phyloP scores from a whole-genome alignment of 2,888 invertebrate species.

The Brenthis hecate region DNA sequence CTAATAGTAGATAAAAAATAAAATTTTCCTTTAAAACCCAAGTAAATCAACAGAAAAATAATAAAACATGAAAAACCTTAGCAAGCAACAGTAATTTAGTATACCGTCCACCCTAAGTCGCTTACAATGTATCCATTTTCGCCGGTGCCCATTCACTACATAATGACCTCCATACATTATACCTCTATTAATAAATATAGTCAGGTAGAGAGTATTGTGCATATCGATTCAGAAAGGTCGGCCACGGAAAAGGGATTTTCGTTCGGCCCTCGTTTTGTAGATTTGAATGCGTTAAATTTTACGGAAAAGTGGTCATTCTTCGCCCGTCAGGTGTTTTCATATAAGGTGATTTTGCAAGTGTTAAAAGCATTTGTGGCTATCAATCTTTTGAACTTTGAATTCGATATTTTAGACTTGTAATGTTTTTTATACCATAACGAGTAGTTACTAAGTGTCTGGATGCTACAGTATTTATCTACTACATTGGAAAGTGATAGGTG shows the following conservation, averaged over 20 bases:
- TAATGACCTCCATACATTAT: slow-evolving; percentile 58
- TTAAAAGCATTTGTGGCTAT: slow-evolving; percentile 19
- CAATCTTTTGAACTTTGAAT: slow-evolving; percentile 7
- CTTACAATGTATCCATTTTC: slow-evolving; percentile 55
- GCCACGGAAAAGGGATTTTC: slow-evolving; percentile 63
- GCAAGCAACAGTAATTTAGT: slow-evolving; percentile 56
- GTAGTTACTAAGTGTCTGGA: too few relatives aligned
- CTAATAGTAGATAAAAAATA: background rate
- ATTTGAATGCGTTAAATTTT: slow-evolving; percentile 75
- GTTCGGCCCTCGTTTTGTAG: slow-evolving; percentile 56
- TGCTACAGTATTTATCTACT: too few relatives aligned
- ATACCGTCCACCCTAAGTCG: slow-evolving; percentile 50
- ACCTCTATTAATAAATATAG: slow-evolving; percentile 20
- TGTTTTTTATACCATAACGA: too few relatives aligned
- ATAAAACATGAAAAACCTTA: slow-evolving; percentile 35
- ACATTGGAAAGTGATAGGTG: too few relatives aligned
- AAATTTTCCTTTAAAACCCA: slow-evolving; percentile 3
- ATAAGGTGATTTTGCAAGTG: slow-evolving; percentile 41
- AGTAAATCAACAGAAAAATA: slow-evolving; percentile 15
- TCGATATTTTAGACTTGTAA: background rate
- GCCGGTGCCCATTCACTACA: slow-evolving; percentile 51
- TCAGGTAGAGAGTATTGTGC: slow-evolving; percentile 56
- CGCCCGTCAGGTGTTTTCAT: slow-evolving; percentile 54
- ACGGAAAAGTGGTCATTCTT: slow-evolving; percentile 71
- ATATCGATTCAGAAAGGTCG: slow-evolving; percentile 60